Percentiles rank a stretch among this genome's conserved stretches.
These are phyloP conservation scores for Condylostylus longicornis DNA, from an alignment of 1,140 invertebrate species.

Conservation along the genomic window DNA sequence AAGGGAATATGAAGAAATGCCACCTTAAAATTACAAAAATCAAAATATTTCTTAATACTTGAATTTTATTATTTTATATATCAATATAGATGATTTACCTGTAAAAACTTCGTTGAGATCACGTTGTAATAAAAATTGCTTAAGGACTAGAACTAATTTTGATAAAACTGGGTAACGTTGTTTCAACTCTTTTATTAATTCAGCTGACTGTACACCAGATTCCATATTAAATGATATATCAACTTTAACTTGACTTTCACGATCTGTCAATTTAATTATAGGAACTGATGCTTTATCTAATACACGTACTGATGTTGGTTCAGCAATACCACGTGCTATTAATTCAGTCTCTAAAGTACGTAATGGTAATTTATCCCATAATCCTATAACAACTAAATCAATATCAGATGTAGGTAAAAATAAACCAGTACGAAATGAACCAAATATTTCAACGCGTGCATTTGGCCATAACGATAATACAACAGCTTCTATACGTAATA, in stretches of 20 bases:
- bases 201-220: slow-evolving; percentile 86
- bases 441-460: slow-evolving; percentile 88
- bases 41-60: too few relatives aligned
- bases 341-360: slow-evolving; percentile 80
- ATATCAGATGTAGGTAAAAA: slow-evolving; percentile 97
- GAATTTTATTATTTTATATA: too few relatives aligned
- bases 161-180: slow-evolving; percentile 68
- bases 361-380: slow-evolving; percentile 83
- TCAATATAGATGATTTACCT: too few relatives aligned
- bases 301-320: slow-evolving; percentile 79
- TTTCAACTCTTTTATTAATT: slow-evolving; percentile 80
- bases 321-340: slow-evolving; percentile 73
- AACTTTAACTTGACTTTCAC: slow-evolving; percentile 79
- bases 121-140: slow-evolving; percentile 92
- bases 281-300: slow-evolving; percentile 94
- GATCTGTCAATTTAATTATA: slow-evolving; percentile 95
- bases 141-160: slow-evolving; percentile 90
- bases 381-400: slow-evolving; percentile 91
- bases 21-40: slow-evolving; percentile 41
- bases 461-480: slow-evolving; percentile 78
- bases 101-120: slow-evolving; percentile 99
- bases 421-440: slow-evolving; percentile 85
- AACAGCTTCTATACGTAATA: slow-evolving; percentile 71
- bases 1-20: slow-evolving; percentile 95
- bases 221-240: slow-evolving; percentile 98